Base-by-base conservation (phyloP, 1,140 invertebrate genomes). In the Bombus waltoni region DNA sequence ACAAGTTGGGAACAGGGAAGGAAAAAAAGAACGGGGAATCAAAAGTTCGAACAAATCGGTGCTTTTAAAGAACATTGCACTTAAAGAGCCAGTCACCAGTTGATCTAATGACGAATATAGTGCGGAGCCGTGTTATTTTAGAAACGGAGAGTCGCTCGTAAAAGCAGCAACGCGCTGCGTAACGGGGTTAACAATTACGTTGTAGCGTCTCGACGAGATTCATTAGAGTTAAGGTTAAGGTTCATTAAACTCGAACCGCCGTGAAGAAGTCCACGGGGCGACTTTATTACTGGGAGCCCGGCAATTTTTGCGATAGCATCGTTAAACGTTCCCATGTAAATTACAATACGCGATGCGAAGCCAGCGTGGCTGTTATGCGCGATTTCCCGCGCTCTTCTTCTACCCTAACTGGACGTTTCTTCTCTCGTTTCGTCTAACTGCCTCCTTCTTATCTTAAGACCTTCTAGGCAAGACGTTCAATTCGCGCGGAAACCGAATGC, bases 201-300 rank as follows among this genome's bases (percentile, higher is more conserved):
- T 15, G 76, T 38, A 53, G 35, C 47, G 35, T 76, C 35, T 32
- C 59, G 59, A 28, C 40, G 22, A 44, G 62, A 78, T 78, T 78
- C 59, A 78, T 78, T 44, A 65, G 76, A 78, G 76, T 44, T 78
- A 78, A 78, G 76, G 76, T 78, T 78, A 66, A 44, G 76, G 59
- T 78, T 78, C 59, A 66, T 66, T 78, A 78, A 78, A 66, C 59
- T 22, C 47, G 47, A 35, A 10, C 11, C 32, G 22, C 22, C 5
- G 1, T 32, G 22, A 11, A 32, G 28, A 73, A 44, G 42, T 32
- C 18, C 2, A 32, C 18, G 8, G n/a, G 28, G 11, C 57, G 25
- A 59, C 35, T 66, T 78, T 65, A 35, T 28, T 66, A 44, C 28
- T 3, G n/a, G 5, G 59, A 65, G 47, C 11, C 1, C 15, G 13